A percentile compares a stretch with the other conserved stretches of the same genome.
phyloP scores from a whole-genome alignment of 2,888 invertebrate species.

The Frankliniella intonsa region DNA sequence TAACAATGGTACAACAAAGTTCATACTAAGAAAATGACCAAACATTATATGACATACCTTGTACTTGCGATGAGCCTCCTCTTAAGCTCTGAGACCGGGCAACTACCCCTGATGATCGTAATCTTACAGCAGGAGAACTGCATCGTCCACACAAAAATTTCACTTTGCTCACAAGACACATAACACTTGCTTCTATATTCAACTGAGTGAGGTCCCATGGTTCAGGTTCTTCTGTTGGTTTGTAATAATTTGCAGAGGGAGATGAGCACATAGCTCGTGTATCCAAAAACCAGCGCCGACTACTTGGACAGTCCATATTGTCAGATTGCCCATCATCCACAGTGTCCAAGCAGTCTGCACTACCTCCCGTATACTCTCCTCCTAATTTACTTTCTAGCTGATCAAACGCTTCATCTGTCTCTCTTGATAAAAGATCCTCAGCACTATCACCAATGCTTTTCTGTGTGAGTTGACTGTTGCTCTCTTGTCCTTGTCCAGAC shows the following conservation, averaged over 20 bases:
- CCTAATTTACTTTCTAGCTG: slow-evolving; percentile 28
- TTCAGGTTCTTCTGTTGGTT: slow-evolving; percentile 75
- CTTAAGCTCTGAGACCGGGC: slow-evolving; percentile 41
- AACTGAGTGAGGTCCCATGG: slow-evolving; percentile 80
- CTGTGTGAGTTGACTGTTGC: not conserved
- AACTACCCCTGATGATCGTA: slow-evolving; percentile 45
- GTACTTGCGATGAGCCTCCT: not conserved
- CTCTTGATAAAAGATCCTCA: slow-evolving; percentile 31
- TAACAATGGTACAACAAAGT: not conserved
- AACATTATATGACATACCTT: not conserved
- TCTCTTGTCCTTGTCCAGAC: not conserved
- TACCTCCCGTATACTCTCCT: not conserved
- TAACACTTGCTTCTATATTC: slow-evolving; percentile 81
- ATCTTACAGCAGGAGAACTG: slow-evolving; percentile 64
- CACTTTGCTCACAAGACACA: slow-evolving; percentile 78
- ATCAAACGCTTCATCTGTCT: slow-evolving; percentile 40
- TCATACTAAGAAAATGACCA: not conserved
- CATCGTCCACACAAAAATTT: slow-evolving; percentile 72
- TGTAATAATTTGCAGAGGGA: slow-evolving; percentile 71
- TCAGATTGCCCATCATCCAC: not conserved
- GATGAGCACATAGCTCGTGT: slow-evolving; percentile 49
- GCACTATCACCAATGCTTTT: slow-evolving; percentile 21
- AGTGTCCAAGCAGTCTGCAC: not conserved
- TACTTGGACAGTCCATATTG: not conserved
- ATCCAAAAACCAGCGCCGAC: slow-evolving; percentile 48